Base-by-base conservation (phyloP, 2,888 invertebrate genomes). In the Linyphia triangularis region DNA sequence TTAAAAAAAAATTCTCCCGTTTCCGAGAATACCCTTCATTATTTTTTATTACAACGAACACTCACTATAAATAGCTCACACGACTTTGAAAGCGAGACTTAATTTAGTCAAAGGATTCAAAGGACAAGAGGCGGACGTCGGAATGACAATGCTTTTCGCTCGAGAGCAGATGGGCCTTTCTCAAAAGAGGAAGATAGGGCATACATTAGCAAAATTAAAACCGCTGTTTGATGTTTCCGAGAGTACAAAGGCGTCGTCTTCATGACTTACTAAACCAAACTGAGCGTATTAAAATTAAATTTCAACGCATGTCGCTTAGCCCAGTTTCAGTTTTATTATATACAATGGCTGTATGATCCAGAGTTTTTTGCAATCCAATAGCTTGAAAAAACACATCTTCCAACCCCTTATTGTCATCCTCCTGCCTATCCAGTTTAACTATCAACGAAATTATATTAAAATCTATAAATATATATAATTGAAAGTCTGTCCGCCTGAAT, bases 221-320 rank as follows among this genome's bases (percentile, higher is more conserved):
- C n/a, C 51, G 51, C 51, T 51, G 51, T 51, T 51, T 51, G 51
- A 51, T 16, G 51, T 51, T 51, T 51, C 9, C 1, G n/a, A 51
- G 51, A 2, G n/a, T 16, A 51, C n/a, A 51, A 33, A 6, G 4
- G n/a, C 51, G 51, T 51, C n/a, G 16, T 6, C 16, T 1, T 51
- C 16, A 43, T 59, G 22, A 59, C 40, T 61, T 91, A 89, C 90
- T 63, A 37, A 37, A 16, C 33, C 43, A 70, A 43, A 70, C n/a
- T 13, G 40, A 4, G n/a, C 2, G n/a, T n/a, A 9, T 4, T n/a
- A 51, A 19, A 43, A 26, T 72, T 26, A 72, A 51, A 72, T 63
- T 63, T 28, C 28, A 59, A n/a, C 3, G 59, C 59, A 16, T 16
- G n/a, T n/a, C n/a, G n/a, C n/a, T n/a, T n/a, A n/a, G n/a, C n/a